A percentile compares a stretch with the other conserved stretches of the same genome.
Evolutionary conservation across 2,113 vertebrate genomes (phyloP).

Genomic region (Acinonyx jubatus): DNA sequence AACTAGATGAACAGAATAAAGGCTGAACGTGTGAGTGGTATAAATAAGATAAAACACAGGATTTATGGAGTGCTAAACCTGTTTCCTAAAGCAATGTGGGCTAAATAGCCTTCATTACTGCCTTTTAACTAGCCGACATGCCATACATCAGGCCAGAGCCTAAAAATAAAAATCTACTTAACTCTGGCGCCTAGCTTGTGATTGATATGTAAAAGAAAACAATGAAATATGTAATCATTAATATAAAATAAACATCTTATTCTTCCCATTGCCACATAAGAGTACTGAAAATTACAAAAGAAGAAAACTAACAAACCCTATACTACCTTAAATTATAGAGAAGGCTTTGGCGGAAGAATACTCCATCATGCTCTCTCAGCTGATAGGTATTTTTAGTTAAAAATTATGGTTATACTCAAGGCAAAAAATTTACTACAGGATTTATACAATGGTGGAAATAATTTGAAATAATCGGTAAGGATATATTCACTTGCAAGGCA

Average conservation of each 20-base stretch:
- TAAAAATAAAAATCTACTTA: slow-evolving; percentile 61
- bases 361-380: background rate
- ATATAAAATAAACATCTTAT: background rate
- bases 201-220: slow-evolving; percentile 33
- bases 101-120: slow-evolving; percentile 52
- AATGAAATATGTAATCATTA: background rate
- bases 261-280: background rate
- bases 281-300: background rate
- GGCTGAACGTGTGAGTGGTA: background rate
- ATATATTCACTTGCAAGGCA: background rate
- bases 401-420: background rate
- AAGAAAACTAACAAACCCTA: background rate
- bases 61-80: slow-evolving; percentile 53
- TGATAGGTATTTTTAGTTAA: background rate
- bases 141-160: background rate
- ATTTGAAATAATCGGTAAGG: slow-evolving; percentile 18
- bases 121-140: slow-evolving; percentile 12
- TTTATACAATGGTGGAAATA: background rate
- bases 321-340: background rate
- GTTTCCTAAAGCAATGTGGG: slow-evolving; percentile 42
- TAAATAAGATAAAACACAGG: slow-evolving; percentile 44
- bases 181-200: background rate
- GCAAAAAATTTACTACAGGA: background rate
- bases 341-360: background rate
- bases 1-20: slow-evolving; percentile 64